phyloP scores from a whole-genome alignment of 2,888 invertebrate genomes.

The Phalangium opilio region DNA sequence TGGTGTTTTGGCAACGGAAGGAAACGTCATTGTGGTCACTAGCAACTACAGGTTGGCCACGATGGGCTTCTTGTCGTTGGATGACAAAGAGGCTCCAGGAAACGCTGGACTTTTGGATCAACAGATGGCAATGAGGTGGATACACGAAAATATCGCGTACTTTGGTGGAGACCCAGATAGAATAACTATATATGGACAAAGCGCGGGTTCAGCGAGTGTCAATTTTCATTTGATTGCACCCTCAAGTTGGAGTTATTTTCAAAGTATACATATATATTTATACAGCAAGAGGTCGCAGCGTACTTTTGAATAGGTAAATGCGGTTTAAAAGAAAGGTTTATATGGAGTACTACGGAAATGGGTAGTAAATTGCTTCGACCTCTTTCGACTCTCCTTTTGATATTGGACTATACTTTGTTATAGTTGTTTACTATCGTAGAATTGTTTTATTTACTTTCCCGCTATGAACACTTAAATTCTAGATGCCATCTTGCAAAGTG shows the following conservation, averaged over 20 bases:
- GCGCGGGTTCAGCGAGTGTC: conserved; percentile 38
- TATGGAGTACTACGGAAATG: no score
- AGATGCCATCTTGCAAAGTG: no score
- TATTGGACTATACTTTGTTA: conserved; percentile 34
- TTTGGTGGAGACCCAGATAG: conserved; percentile 39
- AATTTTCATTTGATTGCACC: conserved; percentile 28
- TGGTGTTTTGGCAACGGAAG: conserved; percentile 28
- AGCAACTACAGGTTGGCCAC: conserved; percentile 37
- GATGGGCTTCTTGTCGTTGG: conserved; percentile 29
- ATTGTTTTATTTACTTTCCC: no score
- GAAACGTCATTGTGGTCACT: conserved; percentile 36
- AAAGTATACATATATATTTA: no score
- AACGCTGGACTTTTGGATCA: conserved; percentile 44
- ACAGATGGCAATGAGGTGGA: conserved; percentile 39
- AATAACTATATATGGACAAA: conserved; percentile 40
- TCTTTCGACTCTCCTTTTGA: no score
- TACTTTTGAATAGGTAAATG: conserved; percentile 30
- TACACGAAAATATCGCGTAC: conserved; percentile 34
- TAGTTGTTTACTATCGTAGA: no score
- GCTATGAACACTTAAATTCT: no score
- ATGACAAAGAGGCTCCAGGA: conserved; percentile 41
- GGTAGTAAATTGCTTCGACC: no score
- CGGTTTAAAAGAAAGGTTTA: no score
- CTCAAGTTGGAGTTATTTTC: conserved; percentile 25
- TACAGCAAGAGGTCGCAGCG: no score